Evolutionary conservation across 2,113 vertebrate species (phyloP).

Genomic region (Stegostoma tigrinum): DNA sequence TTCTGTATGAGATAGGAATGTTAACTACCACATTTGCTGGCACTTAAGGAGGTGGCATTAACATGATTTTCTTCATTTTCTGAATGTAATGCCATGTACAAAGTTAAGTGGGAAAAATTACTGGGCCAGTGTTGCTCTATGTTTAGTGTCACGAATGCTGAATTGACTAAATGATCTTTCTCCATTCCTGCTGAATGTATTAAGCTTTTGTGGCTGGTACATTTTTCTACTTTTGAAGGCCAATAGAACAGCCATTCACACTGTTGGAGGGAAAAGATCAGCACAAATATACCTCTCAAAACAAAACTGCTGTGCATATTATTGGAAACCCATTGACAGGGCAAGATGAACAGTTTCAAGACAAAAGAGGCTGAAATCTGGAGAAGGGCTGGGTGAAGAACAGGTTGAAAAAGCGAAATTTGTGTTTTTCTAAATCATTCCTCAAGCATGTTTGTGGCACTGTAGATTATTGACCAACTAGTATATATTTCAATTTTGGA

Average conservation of each 20-base stretch:
- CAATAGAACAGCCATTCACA: background rate
- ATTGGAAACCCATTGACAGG: background rate
- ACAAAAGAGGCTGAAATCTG: background rate
- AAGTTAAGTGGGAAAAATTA: background rate
- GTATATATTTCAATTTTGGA: background rate
- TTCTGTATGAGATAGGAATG: background rate
- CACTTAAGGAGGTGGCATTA: background rate
- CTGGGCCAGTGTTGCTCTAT: background rate
- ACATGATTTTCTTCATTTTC: background rate
- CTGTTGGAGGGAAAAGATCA: background rate
- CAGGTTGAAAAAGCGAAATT: background rate
- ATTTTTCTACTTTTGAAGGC: background rate
- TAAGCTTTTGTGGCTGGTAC: background rate
- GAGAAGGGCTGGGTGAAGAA: background rate
- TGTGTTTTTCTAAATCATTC: background rate
- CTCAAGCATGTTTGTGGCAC: background rate
- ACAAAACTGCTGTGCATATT: background rate
- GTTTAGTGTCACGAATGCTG: background rate
- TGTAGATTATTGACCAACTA: background rate
- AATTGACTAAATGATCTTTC: background rate
- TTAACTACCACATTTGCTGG: background rate
- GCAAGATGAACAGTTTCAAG: background rate
- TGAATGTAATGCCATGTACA: background rate
- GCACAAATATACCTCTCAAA: background rate
- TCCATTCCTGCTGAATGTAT: background rate